phyloP scores from a whole-genome alignment of 1,140 invertebrate genomes.

The Hylaeus anthracinus region DNA sequence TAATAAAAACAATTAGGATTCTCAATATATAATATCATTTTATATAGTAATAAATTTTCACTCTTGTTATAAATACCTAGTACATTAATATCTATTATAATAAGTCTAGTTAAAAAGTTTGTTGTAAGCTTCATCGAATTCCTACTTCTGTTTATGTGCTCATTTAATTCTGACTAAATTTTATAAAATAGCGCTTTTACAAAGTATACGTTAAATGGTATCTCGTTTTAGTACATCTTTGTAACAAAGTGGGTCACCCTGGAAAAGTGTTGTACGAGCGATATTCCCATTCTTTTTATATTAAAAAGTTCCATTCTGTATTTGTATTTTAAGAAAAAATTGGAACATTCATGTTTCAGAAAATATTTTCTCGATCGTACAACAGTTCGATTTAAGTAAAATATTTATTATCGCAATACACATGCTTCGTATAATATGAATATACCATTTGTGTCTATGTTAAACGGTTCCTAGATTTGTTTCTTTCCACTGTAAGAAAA shows the following conservation, averaged over 20 bases:
- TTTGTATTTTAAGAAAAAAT: constrained; percentile 22
- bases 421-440: constrained; percentile 61
- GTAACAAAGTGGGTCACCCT: constrained; percentile 6
- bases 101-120: too few species aligned
- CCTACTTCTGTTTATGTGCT: not conserved
- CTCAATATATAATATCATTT: not conserved
- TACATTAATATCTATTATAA: too few species aligned
- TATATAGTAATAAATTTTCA: constrained; percentile 3
- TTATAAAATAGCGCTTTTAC: not conserved
- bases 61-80: not conserved
- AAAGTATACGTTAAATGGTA: not conserved
- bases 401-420: constrained; percentile 54
- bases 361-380: constrained; percentile 49
- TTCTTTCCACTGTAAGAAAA: constrained; percentile 43
- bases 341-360: constrained; percentile 6
- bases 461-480: constrained; percentile 39
- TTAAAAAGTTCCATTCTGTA: constrained; percentile 14
- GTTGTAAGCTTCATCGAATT: not conserved
- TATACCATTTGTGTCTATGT: constrained; percentile 36
- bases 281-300: not conserved
- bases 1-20: not conserved
- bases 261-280: constrained; percentile 28
- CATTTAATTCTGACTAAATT: not conserved
- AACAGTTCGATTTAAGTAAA: constrained; percentile 44
- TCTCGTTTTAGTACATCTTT: not conserved